Conservation (phyloP, 2,888 invertebrate genomes). For the Stenurella melanura region DNA sequence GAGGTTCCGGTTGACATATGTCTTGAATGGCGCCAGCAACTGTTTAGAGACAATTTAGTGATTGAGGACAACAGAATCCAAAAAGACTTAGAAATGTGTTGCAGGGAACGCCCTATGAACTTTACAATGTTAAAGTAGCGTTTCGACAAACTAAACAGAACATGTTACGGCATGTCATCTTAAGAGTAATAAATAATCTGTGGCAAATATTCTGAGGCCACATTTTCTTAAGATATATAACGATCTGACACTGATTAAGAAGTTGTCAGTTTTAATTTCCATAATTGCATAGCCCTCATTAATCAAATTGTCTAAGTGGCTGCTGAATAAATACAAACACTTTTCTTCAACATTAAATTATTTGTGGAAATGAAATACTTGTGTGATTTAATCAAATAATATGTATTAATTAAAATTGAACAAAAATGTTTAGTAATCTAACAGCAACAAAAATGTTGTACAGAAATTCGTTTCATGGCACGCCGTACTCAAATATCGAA, state of each 20-base stretch:
- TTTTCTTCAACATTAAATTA: no score
- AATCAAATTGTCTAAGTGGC: neutral
- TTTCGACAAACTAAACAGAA: constrained; percentile 40
- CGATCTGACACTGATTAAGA: constrained; percentile 11
- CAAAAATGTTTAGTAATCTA: no score
- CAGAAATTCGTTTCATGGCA: no score
- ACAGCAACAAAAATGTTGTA: no score
- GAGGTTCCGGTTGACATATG: constrained; percentile 41
- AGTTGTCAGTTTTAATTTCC: constrained; percentile 30
- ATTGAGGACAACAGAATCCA: constrained; percentile 22
- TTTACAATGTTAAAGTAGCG: constrained; percentile 42
- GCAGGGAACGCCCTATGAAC: constrained; percentile 49
- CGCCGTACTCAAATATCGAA: no score
- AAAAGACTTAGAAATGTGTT: constrained; percentile 41
- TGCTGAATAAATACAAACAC: no score
- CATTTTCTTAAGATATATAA: constrained; percentile 19
- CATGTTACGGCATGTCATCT: constrained; percentile 13
- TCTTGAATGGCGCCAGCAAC: constrained; percentile 42
- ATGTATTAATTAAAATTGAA: no score
- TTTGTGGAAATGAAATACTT: no score
- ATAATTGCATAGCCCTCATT: neutral
- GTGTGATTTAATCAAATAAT: no score
- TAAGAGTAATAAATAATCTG: constrained; percentile 26
- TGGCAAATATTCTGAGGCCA: constrained; percentile 13
- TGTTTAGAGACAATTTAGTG: constrained; percentile 41